Evolutionary conservation across 2,797 vertebrate species (phyloP), one percentile per base, ranked within the genome.

Genomic region (Ctenopoma multispine): DNA sequence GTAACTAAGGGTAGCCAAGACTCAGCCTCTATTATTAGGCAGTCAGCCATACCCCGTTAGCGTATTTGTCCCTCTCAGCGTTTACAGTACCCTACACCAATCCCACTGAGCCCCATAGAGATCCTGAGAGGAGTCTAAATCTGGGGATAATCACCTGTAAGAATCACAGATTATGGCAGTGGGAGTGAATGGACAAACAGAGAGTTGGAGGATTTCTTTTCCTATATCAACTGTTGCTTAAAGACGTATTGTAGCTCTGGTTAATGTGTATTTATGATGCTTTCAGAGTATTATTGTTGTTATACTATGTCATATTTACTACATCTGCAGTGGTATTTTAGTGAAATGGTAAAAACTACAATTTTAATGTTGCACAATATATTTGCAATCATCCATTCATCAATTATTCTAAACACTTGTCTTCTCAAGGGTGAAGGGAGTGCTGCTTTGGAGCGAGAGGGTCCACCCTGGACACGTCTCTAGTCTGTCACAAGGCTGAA

Each of bases 141-240:
- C 79, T 83, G 76, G 79, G 82, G 83, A 86, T 89, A 86, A 91
- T 83, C 82, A 86, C 87, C 80, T 85, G 84, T 76, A 84, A 79
- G 77, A 89, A 77, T 82, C 79, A 66, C 23, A 84, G 82, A 82
- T 90, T 86, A 88, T 85, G 62, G 64, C 62, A 67, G 72, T 34
- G 59, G 47, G 62, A 66, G 75, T 72, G 77, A 85, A 80, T 80
- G 58, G 49, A 82, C 70, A 68, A 55, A 76, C 40, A 63, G 36
- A 72, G 58, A 49, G 59, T 62, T 46, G 17, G 29, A 58, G 62
- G 43, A 51, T 79, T 77, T 72, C 44, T 31, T 73, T 63, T 56
- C 34, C 65, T 72, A 14, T 47, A 53, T 78, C 41, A 74, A 59
- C 66, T 79, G 75, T 61, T 75, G 36, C 58, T 71, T 18, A 21